Percentiles rank a stretch among this genome's conserved stretches.
Evolutionary conservation across 2,797 vertebrate species (phyloP).

Genomic region (Poecilia gillii): DNA sequence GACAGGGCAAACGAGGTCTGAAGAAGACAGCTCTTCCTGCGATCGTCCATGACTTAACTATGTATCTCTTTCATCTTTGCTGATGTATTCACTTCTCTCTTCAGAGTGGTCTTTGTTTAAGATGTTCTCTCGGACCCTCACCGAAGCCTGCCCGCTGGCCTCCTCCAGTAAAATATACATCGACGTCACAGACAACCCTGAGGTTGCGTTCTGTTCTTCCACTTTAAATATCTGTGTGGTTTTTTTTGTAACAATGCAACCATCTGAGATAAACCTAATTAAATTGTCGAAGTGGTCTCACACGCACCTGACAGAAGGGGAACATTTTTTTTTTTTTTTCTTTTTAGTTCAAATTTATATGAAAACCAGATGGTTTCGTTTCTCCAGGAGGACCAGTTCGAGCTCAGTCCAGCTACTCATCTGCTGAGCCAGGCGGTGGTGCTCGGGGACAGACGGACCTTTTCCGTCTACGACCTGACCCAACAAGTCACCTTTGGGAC

Average conservation of each 20-base stretch:
- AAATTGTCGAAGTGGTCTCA: not conserved
- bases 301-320: not conserved
- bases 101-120: slow-evolving; percentile 97
- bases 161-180: slow-evolving; percentile 93
- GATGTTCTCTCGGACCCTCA: slow-evolving; percentile 96
- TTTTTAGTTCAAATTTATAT: not conserved
- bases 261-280: not conserved
- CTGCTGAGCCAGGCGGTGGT: slow-evolving; percentile 84
- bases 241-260: not conserved
- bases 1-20: slow-evolving; percentile 91
- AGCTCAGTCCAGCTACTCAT: slow-evolving; percentile 84
- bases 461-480: slow-evolving; percentile 91
- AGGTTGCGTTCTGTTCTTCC: slow-evolving; percentile 76
- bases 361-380: slow-evolving; percentile 18
- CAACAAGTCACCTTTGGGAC: slow-evolving; percentile 84
- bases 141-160: slow-evolving; percentile 93
- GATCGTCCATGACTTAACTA: not conserved
- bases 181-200: slow-evolving; percentile 87
- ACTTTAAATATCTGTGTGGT: not conserved
- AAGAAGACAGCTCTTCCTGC: not conserved
- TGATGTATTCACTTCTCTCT: slow-evolving; percentile 24
- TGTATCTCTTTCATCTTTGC: not conserved
- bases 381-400: slow-evolving; percentile 88
- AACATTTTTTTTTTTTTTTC: too few species aligned
- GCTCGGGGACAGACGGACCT: slow-evolving; percentile 89